Conservation (phyloP, 2,888 invertebrate genomes). For the Cerastoderma edule region DNA sequence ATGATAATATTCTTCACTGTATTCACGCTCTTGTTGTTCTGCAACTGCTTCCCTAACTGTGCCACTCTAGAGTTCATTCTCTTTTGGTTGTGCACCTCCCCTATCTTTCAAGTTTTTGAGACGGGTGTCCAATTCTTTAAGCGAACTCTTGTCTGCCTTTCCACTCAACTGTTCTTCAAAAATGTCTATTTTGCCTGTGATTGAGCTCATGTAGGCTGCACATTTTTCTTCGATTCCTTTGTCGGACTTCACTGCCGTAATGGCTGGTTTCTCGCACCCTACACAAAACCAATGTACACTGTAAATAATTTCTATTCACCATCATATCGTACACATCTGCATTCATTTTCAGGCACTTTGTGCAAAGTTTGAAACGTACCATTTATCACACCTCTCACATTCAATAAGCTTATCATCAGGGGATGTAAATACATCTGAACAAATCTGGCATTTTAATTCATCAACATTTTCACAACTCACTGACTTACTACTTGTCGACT, state of each 20-base stretch:
- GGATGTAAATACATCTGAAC: neutral
- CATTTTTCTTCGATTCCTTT: constrained; percentile 9
- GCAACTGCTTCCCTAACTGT: neutral
- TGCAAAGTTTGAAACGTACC: too few relatives aligned
- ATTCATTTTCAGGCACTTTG: neutral
- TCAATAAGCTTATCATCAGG: constrained; percentile 13
- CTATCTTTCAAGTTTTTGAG: neutral
- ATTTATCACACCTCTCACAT: constrained; percentile 21
- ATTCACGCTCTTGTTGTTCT: constrained; percentile 3
- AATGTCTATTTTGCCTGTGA: neutral
- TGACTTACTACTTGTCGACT: neutral
- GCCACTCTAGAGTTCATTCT: neutral
- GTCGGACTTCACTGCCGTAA: constrained; percentile 18
- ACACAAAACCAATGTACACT: constrained; percentile 12
- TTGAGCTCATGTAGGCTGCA: constrained; percentile 13
- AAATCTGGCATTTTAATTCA: neutral
- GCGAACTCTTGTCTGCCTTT: constrained; percentile 13
- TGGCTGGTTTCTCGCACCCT: constrained; percentile 15
- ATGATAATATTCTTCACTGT: neutral
- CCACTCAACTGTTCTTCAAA: constrained; percentile 1
- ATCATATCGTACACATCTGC: neutral
- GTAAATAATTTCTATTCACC: neutral
- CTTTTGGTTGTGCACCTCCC: too few relatives aligned
- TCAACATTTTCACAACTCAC: constrained; percentile 6
- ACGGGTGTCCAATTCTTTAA: neutral